These are phyloP conservation scores for Heteromurus nitidus DNA, from an alignment of 2,888 invertebrate genomes.

Conservation along the genomic window DNA sequence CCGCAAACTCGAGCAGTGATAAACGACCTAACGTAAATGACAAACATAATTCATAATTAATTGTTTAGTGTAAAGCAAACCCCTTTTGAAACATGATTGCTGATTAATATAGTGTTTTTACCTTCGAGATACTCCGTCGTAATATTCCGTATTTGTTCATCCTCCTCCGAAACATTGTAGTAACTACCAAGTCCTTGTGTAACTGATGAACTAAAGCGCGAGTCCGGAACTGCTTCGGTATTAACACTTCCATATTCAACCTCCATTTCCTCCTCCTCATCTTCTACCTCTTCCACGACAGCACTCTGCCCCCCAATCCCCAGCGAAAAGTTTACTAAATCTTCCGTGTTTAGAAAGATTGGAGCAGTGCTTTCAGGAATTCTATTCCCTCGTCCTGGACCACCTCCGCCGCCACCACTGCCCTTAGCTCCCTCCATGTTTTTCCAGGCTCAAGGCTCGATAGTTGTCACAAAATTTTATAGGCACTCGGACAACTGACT, in stretches of 20 bases:
- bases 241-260: not conserved
- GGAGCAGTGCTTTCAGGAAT: not conserved
- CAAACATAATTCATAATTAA: not conserved
- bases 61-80: not conserved
- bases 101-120: not conserved
- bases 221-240: not conserved
- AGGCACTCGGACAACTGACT: too few species aligned
- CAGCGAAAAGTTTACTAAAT: conserved; percentile 42
- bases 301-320: conserved; percentile 22
- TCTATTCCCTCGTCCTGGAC: not conserved
- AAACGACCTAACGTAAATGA: conserved; percentile 83
- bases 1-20: conserved; percentile 82
- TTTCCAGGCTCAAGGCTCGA: too few species aligned
- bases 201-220: not conserved
- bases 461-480: too few species aligned
- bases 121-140: conserved; percentile 69
- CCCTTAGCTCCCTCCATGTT: not conserved
- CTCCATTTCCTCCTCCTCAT: conserved; percentile 33
- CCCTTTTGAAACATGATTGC: not conserved
- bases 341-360: conserved; percentile 30
- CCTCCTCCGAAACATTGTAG: conserved; percentile 50
- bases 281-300: not conserved
- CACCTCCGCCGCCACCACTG: not conserved
- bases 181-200: conserved; percentile 30
- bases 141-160: conserved; percentile 61